Base-by-base conservation (phyloP, 2,888 invertebrate genomes). In the Anaspis maculata region DNA sequence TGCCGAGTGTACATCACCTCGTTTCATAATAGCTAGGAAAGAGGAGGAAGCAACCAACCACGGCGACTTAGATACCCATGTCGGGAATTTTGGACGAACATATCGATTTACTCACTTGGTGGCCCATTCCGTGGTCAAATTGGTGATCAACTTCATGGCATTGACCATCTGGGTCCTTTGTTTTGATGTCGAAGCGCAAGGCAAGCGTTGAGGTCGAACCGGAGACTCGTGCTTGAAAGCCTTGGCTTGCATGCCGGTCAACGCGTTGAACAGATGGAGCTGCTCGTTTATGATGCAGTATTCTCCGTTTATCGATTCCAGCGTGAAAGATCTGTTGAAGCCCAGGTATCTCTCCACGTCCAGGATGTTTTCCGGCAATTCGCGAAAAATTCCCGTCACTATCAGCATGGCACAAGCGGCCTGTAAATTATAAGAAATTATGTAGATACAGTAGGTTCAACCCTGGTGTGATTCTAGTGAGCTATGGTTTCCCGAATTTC, bases 271-370 rank as follows among this genome's bases (percentile, higher is more conserved):
- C 54, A 83, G 69, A 52, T 74, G 72, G 7, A 80, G 48, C 66
- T 77, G 71, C 51, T 85, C 85, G 52, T 83, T 80, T 2, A 67
- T 54, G 31, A 86, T 79, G 42, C 72, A 72, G 56, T 76, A 81
- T 33, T 76, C 73, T 1, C 53, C 46, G 13, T 69, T 65, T 3
- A 54, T 52, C 0, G 68, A 61, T 3, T 61, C 52, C 10, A 83
- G 52, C 1, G 74, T 66, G 30, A 82, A 71, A 0, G 75, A 75
- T 23, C 79, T 64, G 0, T 67, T 66, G 56, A 83, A 83, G 0
- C 71, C 62, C 1, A 75, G 52, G 1, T 72, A 26, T 22, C 67
- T 66, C 30, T 74, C 74, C 5, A 67, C 63, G 7, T 71, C 70
- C 0, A 68, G 63, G 23, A 40, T 33, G 5, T 62, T 57, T 3